These are phyloP conservation scores for Daboia siamensis DNA, from an alignment of 2,113 vertebrate species.

Conservation along the genomic window DNA sequence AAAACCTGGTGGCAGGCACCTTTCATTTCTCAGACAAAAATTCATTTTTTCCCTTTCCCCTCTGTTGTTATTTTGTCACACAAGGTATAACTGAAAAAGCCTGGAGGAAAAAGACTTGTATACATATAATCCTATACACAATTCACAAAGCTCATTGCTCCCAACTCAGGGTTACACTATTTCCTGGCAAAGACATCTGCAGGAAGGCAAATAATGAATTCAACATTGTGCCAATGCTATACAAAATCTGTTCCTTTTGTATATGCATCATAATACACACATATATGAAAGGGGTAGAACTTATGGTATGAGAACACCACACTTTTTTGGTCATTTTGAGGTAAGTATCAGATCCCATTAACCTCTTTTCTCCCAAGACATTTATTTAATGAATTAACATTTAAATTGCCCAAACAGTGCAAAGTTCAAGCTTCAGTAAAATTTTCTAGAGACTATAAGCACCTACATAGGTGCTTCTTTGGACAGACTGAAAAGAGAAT, in stretches of 20 bases:
- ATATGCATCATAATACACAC: not conserved
- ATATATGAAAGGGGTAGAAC: not conserved
- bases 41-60: not conserved
- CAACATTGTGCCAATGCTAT: not conserved
- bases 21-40: slow-evolving; percentile 52
- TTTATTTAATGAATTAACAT: not conserved
- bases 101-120: slow-evolving; percentile 67
- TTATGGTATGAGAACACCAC: not conserved
- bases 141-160: not conserved
- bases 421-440: not conserved
- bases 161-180: not conserved
- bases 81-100: slow-evolving; percentile 53
- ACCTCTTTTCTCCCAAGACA: not conserved
- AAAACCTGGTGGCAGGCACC: slow-evolving; percentile 31
- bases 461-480: not conserved
- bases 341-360: not conserved
- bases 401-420: not conserved
- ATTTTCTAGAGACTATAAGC: not conserved
- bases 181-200: not conserved
- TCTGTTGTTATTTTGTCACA: slow-evolving; percentile 36
- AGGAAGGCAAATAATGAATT: not conserved
- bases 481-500: not conserved
- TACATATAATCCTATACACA: not conserved
- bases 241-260: not conserved
- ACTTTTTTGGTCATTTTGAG: not conserved